Evolutionary conservation across 64 coral and sea anemone species (phyloP).

Genomic region (Pachyseris speciosa): DNA sequence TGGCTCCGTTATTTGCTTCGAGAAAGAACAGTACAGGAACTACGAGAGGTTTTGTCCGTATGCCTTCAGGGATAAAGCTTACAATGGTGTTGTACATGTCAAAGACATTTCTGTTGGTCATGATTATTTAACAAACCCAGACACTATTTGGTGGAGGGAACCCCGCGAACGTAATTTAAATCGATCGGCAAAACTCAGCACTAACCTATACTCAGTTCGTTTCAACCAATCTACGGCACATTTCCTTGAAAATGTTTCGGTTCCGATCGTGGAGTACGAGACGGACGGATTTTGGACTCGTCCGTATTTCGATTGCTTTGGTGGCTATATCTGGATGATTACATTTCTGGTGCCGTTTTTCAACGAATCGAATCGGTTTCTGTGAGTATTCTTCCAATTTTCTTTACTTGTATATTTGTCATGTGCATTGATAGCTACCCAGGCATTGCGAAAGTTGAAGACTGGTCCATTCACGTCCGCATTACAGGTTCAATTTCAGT

Average conservation of each 20-base stretch:
- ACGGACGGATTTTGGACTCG: slow-evolving; percentile 52
- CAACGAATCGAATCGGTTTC: slow-evolving; percentile 55
- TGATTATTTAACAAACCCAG: slow-evolving; percentile 42
- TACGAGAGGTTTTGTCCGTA: slow-evolving; percentile 67
- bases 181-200: neutral
- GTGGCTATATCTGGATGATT: slow-evolving; percentile 71
- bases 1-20: slow-evolving; percentile 72
- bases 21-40: slow-evolving; percentile 51
- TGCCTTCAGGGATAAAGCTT: slow-evolving; percentile 40
- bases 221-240: slow-evolving; percentile 31
- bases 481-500: neutral
- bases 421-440: neutral
- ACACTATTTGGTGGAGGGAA: slow-evolving; percentile 73
- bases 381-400: slow-evolving; percentile 49
- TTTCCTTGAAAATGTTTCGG: neutral
- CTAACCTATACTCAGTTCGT: slow-evolving; percentile 40
- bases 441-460: neutral
- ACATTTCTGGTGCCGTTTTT: slow-evolving; percentile 74
- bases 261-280: slow-evolving; percentile 33
- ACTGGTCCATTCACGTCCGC: neutral
- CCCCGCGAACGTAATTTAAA: neutral
- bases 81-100: slow-evolving; percentile 28
- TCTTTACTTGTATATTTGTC: neutral
- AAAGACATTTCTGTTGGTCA: slow-evolving; percentile 69
- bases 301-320: slow-evolving; percentile 80